Conservation (phyloP, 2,113 vertebrate genomes). For the Rousettus leschenaultii region DNA sequence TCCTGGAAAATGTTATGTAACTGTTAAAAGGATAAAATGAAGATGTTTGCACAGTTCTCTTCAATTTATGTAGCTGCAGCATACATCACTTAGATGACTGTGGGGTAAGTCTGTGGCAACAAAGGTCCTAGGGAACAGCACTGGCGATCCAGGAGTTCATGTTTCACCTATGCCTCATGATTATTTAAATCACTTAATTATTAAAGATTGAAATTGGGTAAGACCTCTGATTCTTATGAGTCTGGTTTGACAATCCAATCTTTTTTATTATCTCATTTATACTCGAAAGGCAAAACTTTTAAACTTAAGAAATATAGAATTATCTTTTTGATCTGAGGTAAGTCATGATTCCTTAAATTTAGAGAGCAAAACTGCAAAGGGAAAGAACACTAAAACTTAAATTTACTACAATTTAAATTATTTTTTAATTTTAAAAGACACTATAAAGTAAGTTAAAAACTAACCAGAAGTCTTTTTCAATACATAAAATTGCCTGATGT, state of each 20-base stretch:
- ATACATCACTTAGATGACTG: background rate
- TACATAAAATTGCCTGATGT: background rate
- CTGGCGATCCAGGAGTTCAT: background rate
- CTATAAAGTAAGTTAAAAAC: background rate
- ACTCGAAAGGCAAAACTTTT: background rate
- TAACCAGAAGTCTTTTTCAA: background rate
- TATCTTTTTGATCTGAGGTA: background rate
- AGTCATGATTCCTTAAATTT: slow-evolving; percentile 1
- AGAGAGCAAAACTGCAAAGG: background rate
- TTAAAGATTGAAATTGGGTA: background rate
- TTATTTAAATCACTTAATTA: background rate
- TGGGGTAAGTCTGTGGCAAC: background rate
- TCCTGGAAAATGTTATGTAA: background rate
- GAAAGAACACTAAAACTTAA: background rate
- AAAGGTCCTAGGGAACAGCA: background rate
- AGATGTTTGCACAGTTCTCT: background rate
- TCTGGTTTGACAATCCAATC: background rate
- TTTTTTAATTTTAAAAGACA: slow-evolving; percentile 19
- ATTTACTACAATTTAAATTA: slow-evolving; percentile 8
- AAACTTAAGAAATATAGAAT: background rate
- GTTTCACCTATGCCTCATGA: background rate
- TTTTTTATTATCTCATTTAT: background rate
- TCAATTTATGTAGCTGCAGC: background rate
- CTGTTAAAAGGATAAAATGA: background rate
- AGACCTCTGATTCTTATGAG: background rate